Evolutionary conservation across 53 echinoderm and acorn worm genomes (phyloP).

Genomic region (Arbacia lixula): DNA sequence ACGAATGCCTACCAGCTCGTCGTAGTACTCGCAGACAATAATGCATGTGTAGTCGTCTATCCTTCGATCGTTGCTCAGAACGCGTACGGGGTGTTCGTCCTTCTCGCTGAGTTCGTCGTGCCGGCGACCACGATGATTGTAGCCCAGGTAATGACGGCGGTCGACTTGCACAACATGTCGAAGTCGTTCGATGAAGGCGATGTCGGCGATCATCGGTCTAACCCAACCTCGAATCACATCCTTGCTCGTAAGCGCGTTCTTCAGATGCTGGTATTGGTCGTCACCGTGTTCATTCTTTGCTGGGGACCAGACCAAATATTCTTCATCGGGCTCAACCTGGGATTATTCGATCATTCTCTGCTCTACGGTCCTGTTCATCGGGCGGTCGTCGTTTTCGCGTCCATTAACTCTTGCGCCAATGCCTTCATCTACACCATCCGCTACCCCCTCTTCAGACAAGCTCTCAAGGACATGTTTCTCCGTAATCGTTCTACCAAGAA

Average conservation of each 20-base stretch:
- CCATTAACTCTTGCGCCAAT: slow-evolving; percentile 73
- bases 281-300: slow-evolving; percentile 70
- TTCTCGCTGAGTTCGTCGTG: slow-evolving; percentile 62
- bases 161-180: slow-evolving; percentile 56
- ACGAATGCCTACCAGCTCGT: slow-evolving; percentile 8
- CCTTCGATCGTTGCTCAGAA: slow-evolving; percentile 20
- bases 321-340: slow-evolving; percentile 65
- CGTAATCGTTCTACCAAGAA: too few relatives aligned
- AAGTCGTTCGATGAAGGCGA: slow-evolving; percentile 5
- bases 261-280: slow-evolving; percentile 71
- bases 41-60: slow-evolving; percentile 14
- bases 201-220: background rate
- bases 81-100: slow-evolving; percentile 52
- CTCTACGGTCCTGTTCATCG: slow-evolving; percentile 59
- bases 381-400: slow-evolving; percentile 69
- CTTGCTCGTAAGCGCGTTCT: slow-evolving; percentile 62
- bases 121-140: slow-evolving; percentile 67
- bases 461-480: slow-evolving; percentile 16
- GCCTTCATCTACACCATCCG: slow-evolving; percentile 65
- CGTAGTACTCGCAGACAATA: background rate
- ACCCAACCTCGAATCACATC: slow-evolving; percentile 57
- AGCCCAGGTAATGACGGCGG: slow-evolving; percentile 57
- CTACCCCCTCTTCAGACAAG: slow-evolving; percentile 1
- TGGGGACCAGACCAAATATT: slow-evolving; percentile 78
- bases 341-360: slow-evolving; percentile 27